phyloP scores from a whole-genome alignment of 2,797 vertebrate species.

The Pempheris klunzingeri region DNA sequence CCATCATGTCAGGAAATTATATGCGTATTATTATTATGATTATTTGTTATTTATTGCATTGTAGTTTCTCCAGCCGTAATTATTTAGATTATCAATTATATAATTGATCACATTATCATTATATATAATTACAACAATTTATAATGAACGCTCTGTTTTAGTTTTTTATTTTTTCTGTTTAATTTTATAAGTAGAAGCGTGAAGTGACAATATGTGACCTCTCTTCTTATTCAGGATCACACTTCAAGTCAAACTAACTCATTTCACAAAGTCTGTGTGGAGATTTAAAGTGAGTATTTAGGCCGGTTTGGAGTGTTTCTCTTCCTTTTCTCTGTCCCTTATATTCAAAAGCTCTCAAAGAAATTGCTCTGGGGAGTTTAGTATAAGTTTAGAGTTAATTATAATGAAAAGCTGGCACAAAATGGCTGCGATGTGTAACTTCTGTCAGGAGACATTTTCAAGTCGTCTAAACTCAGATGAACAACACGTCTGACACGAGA shows the following conservation, averaged over 20 bases:
- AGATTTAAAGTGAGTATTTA: rapidly evolving
- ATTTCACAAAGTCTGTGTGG: not conserved
- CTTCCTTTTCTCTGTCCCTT: too few species aligned
- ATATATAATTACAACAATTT: not conserved
- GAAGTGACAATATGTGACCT: not conserved
- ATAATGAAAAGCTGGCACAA: not conserved
- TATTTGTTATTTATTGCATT: not conserved
- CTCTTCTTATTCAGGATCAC: not conserved
- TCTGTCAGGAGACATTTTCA: not conserved
- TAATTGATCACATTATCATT: too few species aligned
- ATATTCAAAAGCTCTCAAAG: not conserved
- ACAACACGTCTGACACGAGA: not conserved
- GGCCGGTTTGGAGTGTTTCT: rapidly evolving
- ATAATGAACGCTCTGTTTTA: not conserved
- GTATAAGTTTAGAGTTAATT: too few species aligned
- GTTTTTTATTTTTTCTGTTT: not conserved
- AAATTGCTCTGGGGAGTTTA: too few species aligned
- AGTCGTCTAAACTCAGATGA: not conserved
- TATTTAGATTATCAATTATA: not conserved
- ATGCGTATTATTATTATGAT: not conserved
- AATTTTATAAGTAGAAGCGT: too few species aligned
- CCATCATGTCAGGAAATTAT: not conserved
- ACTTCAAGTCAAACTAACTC: not conserved
- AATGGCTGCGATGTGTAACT: not conserved
- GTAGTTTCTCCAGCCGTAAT: not conserved